Conservation (phyloP, 1,140 invertebrate species). For the Mycetomoellerius zeteki region DNA sequence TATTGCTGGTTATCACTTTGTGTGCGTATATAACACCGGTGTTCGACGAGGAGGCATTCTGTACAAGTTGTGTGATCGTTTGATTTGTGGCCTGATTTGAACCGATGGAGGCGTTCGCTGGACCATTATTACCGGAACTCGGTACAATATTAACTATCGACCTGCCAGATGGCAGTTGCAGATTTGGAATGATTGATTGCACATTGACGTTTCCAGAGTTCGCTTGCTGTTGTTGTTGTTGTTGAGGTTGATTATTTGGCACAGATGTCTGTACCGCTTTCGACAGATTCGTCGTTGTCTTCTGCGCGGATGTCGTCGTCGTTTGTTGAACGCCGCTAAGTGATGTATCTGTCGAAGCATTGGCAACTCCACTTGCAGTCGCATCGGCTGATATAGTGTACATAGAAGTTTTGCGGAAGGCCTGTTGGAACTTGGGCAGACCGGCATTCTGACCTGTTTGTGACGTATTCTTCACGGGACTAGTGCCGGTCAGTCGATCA, state of each 20-base stretch:
- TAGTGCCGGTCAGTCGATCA: constrained; percentile 71
- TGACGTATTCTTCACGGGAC: constrained; percentile 73
- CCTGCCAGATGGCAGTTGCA: constrained; percentile 79
- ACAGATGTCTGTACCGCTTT: constrained; percentile 85
- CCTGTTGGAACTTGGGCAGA: constrained; percentile 93
- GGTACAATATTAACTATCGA: constrained; percentile 84
- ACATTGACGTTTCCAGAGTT: constrained; percentile 75
- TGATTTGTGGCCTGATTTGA: constrained; percentile 77
- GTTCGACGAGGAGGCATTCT: constrained; percentile 78
- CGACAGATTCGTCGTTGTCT: constrained; percentile 79
- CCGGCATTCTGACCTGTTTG: constrained; percentile 86
- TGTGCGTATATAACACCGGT: constrained; percentile 85
- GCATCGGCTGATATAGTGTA: constrained; percentile 82
- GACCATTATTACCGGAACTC: constrained; percentile 73
- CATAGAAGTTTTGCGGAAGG: constrained; percentile 90
- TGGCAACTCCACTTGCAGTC: constrained; percentile 63
- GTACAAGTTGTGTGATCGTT: constrained; percentile 83
- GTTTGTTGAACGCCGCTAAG: constrained; percentile 7
- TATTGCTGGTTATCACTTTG: constrained; percentile 84
- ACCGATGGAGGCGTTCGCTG: constrained; percentile 50
- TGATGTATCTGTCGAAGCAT: constrained; percentile 62
- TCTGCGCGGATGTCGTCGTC: constrained; percentile 73
- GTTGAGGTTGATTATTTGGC: constrained; percentile 72
- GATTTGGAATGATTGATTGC: constrained; percentile 83
- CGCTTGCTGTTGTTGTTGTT: constrained; percentile 70